These are phyloP conservation scores for Malacoctenus gilli DNA, from an alignment of 2,797 vertebrate species.

Conservation along the genomic window DNA sequence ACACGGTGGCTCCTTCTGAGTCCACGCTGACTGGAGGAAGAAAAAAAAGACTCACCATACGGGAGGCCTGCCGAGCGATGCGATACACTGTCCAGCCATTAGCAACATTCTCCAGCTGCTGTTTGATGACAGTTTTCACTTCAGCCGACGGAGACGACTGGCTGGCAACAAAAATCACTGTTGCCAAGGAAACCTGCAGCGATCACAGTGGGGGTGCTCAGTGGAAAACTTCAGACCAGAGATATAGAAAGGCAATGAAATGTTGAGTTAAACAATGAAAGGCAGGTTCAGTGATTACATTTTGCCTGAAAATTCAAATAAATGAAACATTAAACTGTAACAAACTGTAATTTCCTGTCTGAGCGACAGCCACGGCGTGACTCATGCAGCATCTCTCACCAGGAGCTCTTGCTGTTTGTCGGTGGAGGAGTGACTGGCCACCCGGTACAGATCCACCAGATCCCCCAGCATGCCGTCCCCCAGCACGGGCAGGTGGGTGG, in stretches of 20 bases:
- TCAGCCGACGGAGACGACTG: slow-evolving; percentile 92
- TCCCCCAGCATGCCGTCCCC: slow-evolving; percentile 95
- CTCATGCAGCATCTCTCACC: slow-evolving; percentile 77
- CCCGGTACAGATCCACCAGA: slow-evolving; percentile 91
- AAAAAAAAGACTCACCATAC: slow-evolving; percentile 83
- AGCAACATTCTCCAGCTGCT: slow-evolving; percentile 93
- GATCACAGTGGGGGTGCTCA: slow-evolving; percentile 7
- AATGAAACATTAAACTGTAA: too few relatives aligned
- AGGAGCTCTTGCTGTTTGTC: slow-evolving; percentile 96
- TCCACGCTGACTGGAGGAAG: rapidly evolving
- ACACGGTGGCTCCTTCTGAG: background rate
- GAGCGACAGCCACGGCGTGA: slow-evolving; percentile 8
- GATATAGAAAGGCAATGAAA: background rate
- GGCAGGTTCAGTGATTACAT: too few relatives aligned
- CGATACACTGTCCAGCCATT: slow-evolving; percentile 98
- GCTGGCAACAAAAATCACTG: slow-evolving; percentile 97
- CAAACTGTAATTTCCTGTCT: too few relatives aligned
- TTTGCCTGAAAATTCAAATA: too few relatives aligned
- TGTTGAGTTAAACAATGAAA: too few relatives aligned
- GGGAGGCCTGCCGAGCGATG: slow-evolving; percentile 95
- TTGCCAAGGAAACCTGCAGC: slow-evolving; percentile 92
- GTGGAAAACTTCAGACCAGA: slow-evolving; percentile 9
- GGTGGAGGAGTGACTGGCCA: slow-evolving; percentile 87
- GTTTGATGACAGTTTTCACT: slow-evolving; percentile 92
- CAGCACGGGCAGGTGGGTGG: slow-evolving; percentile 92